Evolutionary conservation across 2,888 invertebrate species (phyloP), one percentile per base, ranked within the genome.

Genomic region (Arrhopalites spinosus): DNA sequence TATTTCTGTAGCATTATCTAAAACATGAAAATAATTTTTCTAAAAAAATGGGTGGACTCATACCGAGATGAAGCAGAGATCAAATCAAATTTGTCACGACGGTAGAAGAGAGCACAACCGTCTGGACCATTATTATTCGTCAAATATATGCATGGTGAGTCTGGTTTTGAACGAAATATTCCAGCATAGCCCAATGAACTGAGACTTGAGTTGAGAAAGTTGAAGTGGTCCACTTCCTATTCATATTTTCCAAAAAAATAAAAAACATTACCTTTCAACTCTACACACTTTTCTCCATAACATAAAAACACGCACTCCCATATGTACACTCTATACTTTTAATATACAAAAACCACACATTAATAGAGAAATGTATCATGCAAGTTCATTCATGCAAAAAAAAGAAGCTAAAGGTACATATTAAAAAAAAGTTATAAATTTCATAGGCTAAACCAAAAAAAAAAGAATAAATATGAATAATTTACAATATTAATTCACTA

Each of bases 101-200:
- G 88, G 84, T 89, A 92, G 85, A 93, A 92, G 70, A 93, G 87
- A 36, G 92, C 92, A 85, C 92, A 93, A 11, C 93, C 92, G 85
- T 93, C 93, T 0, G 92, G 92, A 0, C 93, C 93, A 83, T 90
- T 90, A 84, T 91, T 91, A 36, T 36, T 36, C 36, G 88, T 87
- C 63, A 91, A 88, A 83, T 92, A 91, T 63, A 92, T 86, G 85
- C 92, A 92, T 0, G 92, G 92, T 0, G 92, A 92, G 83, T 92
- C 91, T 0, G 92, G 92, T 85, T 93, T 93, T 0, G 92, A 91
- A 83, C 89, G 89, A 85, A 92, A 92, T 81, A 89, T 87, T 3
- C 92, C 92, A 0, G 86, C 85, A 83, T 91, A 92, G 27, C 91
- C 91, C 84, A 90, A 89, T 0, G 88, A 87, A 11, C 87, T 87